Conservation (phyloP, 2,888 invertebrate genomes). For the Drosophila limbata region DNA sequence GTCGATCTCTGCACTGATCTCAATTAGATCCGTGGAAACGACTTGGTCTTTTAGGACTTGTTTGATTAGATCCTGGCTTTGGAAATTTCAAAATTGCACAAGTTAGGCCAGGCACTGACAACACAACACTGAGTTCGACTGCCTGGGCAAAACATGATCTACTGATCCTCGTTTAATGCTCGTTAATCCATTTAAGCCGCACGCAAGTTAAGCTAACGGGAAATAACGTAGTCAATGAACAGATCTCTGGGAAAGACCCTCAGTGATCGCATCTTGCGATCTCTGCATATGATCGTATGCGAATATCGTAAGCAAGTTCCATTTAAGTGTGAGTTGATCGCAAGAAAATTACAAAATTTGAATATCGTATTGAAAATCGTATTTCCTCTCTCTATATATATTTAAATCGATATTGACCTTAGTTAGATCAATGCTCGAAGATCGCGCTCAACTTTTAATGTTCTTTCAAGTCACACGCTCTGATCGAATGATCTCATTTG, state of each 20-base stretch:
- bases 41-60: slow-evolving; percentile 59
- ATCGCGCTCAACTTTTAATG: neutral
- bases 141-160: slow-evolving; percentile 61
- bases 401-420: neutral
- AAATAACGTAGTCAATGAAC: slow-evolving; percentile 78
- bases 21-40: slow-evolving; percentile 69
- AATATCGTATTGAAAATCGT: neutral
- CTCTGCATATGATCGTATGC: neutral
- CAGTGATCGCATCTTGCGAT: slow-evolving; percentile 58
- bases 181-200: slow-evolving; percentile 67
- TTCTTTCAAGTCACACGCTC: neutral
- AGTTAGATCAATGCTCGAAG: neutral
- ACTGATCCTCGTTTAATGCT: slow-evolving; percentile 70
- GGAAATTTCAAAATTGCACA: slow-evolving; percentile 79
- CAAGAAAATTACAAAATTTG: neutral
- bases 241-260: slow-evolving; percentile 65
- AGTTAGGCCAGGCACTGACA: slow-evolving; percentile 51
- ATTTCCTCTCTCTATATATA: neutral
- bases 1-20: slow-evolving; percentile 59
- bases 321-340: neutral
- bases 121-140: slow-evolving; percentile 6
- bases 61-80: slow-evolving; percentile 76
- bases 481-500: slow-evolving; percentile 35
- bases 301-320: slow-evolving; percentile 12
- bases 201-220: slow-evolving; percentile 77